Evolutionary conservation across 92 coral and sea anemone genomes (phyloP), one percentile per base, ranked within the genome.

Genomic region (Porites evermanni): DNA sequence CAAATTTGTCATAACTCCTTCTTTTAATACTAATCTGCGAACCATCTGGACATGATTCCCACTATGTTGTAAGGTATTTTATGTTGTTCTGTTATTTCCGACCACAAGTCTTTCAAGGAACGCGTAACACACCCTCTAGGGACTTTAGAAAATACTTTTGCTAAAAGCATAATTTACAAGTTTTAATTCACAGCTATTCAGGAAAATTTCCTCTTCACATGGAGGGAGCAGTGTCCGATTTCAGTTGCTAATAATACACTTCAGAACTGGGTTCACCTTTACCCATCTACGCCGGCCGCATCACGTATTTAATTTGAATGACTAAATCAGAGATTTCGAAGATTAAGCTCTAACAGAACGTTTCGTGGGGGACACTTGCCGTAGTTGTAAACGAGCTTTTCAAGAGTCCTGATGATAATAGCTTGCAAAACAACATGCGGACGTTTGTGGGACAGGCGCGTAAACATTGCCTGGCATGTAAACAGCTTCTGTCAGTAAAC

Each of bases 381-480:
- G 70, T 60, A 64, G 87, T 53, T 47, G 74, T 73, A 83, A 83
- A 83, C 87, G 87, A 83, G 87, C 56, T 53, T 83, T 73, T 72
- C 63, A 80, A 65, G 64, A 80, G 85, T 80, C 67, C 66, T 69
- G 68, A 73, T 72, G 87, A 83, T 83, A 61, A 83, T 63, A 74
- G 52, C 79, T 83, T 83, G 87, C 78, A 89, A 82, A 86, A 86
- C 85, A 85, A 86, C 88, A 58, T 71, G 85, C 79, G 77, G 91
- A 88, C 95, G 78, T 85, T 87, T 79, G 58, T 63, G 77, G 89
- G 92, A 84, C 95, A 88, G 52, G 79, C 78, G 87, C 93, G 78
- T 80, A 91, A 94, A 95, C 94, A 88, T 51, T 83, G 90, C 64
- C 72, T 78, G 92, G 87, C 76, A 84, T 63, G 81, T 85, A 77